These are phyloP conservation scores for Diloba caeruleocephala DNA, from an alignment of 2,888 invertebrate genomes.

Conservation along the genomic window DNA sequence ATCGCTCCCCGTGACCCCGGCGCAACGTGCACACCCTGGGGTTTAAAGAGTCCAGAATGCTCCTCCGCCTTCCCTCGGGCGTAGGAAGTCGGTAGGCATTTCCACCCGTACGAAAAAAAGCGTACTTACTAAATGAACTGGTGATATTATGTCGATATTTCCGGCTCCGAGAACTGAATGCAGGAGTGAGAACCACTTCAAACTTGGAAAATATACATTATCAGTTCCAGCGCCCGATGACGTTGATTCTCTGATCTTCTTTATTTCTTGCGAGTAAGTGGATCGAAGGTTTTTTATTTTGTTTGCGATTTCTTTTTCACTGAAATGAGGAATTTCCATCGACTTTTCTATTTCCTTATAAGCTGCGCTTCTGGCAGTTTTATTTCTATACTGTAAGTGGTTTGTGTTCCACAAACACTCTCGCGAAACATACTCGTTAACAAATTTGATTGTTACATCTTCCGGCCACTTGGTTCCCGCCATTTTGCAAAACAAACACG, in stretches of 20 bases:
- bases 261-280: constrained; percentile 25
- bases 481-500: constrained; percentile 10
- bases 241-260: constrained; percentile 27
- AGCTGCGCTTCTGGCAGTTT: constrained; percentile 11
- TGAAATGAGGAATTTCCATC: constrained; percentile 27
- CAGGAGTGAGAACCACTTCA: constrained; percentile 28
- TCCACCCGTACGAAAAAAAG: too few relatives aligned
- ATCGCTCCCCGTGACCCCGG: too few relatives aligned
- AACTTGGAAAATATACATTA: constrained; percentile 21
- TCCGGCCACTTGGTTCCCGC: constrained; percentile 34
- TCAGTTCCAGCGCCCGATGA: constrained; percentile 2
- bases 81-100: too few relatives aligned
- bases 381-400: constrained; percentile 20
- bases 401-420: constrained; percentile 34
- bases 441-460: constrained; percentile 31
- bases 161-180: too few relatives aligned
- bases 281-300: constrained; percentile 31
- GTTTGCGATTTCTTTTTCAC: constrained; percentile 26
- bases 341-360: constrained; percentile 11
- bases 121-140: constrained; percentile 14
- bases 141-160: constrained; percentile 17
- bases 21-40: too few relatives aligned
- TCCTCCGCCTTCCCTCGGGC: too few relatives aligned
- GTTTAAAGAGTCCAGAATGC: too few relatives aligned
- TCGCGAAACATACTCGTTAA: constrained; percentile 31